Evolutionary conservation across 2,797 vertebrate genomes (phyloP).

Genomic region (Pogonophryne albipinna): DNA sequence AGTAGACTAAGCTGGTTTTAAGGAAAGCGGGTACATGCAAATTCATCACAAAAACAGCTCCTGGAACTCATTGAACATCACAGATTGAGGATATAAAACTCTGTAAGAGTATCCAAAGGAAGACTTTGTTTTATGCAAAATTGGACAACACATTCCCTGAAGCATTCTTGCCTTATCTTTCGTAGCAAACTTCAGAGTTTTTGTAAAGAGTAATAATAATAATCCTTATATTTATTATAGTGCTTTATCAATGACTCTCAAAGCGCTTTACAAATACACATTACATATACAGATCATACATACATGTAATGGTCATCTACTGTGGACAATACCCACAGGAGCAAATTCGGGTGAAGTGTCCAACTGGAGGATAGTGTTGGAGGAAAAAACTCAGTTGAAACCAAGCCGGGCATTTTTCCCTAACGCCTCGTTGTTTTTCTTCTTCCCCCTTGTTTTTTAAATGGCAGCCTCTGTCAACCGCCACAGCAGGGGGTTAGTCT

Average conservation of each 20-base stretch:
- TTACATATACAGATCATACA: no score
- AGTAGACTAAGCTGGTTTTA: constrained; percentile 37
- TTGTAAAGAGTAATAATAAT: no score
- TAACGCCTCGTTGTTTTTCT: constrained; percentile 49
- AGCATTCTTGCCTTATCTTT: constrained; percentile 13
- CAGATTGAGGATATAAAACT: constrained; percentile 30
- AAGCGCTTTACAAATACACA: no score
- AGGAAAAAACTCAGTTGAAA: constrained; percentile 29
- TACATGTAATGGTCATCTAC: no score
- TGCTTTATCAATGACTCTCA: no score
- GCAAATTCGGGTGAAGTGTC: no score
- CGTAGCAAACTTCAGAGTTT: constrained; percentile 1
- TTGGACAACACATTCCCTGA: constrained; percentile 25
- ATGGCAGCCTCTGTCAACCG: constrained; percentile 71
- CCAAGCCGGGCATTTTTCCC: constrained; percentile 34
- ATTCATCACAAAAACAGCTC: constrained; percentile 28
- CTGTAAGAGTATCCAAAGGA: constrained; percentile 34
- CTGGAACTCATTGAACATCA: constrained; percentile 40
- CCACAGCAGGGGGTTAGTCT: constrained; percentile 60
- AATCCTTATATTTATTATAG: no score
- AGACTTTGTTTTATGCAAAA: constrained; percentile 31
- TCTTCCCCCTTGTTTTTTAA: constrained; percentile 66
- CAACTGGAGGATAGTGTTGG: constrained; percentile 8
- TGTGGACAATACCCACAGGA: no score
- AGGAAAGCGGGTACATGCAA: constrained; percentile 15